Conservation (phyloP, 2,113 vertebrate genomes). For the Galbula dea region DNA sequence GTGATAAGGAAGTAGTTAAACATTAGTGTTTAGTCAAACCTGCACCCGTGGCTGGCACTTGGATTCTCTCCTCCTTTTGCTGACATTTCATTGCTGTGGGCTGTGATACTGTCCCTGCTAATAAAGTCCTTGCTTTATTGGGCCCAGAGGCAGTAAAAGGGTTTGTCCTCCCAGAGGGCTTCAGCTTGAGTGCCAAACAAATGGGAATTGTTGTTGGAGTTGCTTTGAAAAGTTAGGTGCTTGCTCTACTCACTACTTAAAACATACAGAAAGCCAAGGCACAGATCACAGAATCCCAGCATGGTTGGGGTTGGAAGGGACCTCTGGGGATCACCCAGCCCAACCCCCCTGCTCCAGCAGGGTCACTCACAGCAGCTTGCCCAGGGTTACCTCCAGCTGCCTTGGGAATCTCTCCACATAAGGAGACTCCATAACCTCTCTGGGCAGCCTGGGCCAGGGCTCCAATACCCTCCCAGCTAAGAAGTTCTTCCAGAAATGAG, state of each 20-base stretch:
- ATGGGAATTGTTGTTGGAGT: neutral
- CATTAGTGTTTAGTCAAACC: slow-evolving; percentile 65
- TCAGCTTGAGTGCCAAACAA: neutral
- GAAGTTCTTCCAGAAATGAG: no score
- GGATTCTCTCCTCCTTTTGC: slow-evolving; percentile 57
- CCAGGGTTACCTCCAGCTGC: no score
- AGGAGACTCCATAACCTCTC: no score
- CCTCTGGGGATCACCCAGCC: no score
- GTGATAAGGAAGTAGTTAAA: slow-evolving; percentile 78
- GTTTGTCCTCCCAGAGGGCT: neutral
- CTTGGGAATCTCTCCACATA: no score
- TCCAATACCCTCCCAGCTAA: no score
- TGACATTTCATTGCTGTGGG: slow-evolving; percentile 65
- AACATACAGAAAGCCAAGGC: neutral
- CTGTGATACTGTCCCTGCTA: slow-evolving; percentile 8
- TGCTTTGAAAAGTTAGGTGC: neutral
- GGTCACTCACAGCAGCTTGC: no score
- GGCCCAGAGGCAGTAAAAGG: neutral
- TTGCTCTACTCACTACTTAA: neutral
- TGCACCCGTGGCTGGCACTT: slow-evolving; percentile 45
- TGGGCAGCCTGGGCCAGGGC: no score
- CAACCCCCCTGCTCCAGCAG: no score
- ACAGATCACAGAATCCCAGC: neutral
- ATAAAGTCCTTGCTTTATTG: slow-evolving; percentile 29
- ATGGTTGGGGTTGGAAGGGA: no score